A percentile compares a stretch with the other conserved stretches of the same genome.
Conservation (phyloP, 2,113 vertebrate genomes). For the Empidonax traillii region DNA sequence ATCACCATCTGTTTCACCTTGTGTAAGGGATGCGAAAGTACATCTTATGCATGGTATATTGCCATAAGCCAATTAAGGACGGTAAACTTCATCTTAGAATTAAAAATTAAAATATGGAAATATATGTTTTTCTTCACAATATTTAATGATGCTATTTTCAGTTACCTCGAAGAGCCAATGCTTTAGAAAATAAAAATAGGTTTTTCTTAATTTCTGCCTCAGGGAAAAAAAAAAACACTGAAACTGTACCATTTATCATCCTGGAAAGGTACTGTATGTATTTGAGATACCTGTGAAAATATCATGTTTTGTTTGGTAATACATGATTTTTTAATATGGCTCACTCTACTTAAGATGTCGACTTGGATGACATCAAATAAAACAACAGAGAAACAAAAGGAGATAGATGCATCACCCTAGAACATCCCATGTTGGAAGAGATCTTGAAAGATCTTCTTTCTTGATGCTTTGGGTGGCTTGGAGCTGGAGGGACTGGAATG, state of each 20-base stretch:
- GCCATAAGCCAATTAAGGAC: not conserved
- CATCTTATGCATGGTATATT: not conserved
- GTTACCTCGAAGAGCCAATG: not conserved
- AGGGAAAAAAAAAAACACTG: not conserved
- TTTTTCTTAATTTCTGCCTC: not conserved
- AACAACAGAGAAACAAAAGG: not conserved
- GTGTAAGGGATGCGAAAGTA: not conserved
- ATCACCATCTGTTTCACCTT: not conserved
- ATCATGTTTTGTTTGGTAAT: not conserved
- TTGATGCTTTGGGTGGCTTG: too few relatives aligned
- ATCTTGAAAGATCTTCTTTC: not conserved
- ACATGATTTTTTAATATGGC: not conserved
- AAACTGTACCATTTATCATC: not conserved
- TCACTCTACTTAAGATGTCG: not conserved
- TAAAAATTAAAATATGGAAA: not conserved
- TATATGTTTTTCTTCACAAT: not conserved
- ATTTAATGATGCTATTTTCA: not conserved
- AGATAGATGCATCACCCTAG: not conserved
- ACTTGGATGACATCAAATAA: not conserved
- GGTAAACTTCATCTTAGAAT: not conserved
- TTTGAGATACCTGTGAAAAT: not conserved
- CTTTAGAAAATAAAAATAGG: not conserved
- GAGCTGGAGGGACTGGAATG: too few relatives aligned
- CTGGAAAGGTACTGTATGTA: not conserved
- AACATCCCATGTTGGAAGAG: not conserved